Evolutionary conservation across 2,113 vertebrate genomes (phyloP).

Genomic region (Ictalurus punctatus): DNA sequence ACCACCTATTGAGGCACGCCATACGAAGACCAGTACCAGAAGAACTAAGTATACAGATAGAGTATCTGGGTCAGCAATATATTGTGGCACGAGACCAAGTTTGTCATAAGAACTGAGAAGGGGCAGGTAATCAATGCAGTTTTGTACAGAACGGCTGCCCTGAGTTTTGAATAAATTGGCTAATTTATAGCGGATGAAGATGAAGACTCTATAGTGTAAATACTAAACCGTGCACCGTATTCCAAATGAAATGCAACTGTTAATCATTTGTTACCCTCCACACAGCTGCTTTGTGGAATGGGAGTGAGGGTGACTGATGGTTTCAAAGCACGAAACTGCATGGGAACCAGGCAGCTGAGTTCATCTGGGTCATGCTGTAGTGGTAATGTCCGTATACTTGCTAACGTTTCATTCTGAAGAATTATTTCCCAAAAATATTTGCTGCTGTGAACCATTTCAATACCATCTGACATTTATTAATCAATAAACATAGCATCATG

Average conservation of each 20-base stretch:
- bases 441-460: background rate
- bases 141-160: background rate
- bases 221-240: background rate
- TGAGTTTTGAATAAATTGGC: background rate
- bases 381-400: background rate
- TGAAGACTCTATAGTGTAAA: no score
- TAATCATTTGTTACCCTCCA: conserved; percentile 3
- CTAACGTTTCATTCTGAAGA: background rate
- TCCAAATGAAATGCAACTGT: background rate
- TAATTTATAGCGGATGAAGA: background rate
- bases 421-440: conserved; percentile 2
- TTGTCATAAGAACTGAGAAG: background rate
- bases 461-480: conserved; percentile 5
- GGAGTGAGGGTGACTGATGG: background rate
- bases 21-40: background rate
- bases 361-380: conserved; percentile 2
- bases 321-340: conserved; percentile 27
- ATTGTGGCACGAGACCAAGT: background rate
- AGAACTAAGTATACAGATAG: background rate
- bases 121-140: background rate
- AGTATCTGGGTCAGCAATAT: background rate
- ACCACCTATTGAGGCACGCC: background rate
- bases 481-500: background rate
- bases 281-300: conserved; percentile 16
- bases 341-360: conserved; percentile 5